Percentiles rank a stretch among this genome's conserved stretches.
phyloP scores from a whole-genome alignment of 1,140 invertebrate genomes.

The Andricus grossulariae region DNA sequence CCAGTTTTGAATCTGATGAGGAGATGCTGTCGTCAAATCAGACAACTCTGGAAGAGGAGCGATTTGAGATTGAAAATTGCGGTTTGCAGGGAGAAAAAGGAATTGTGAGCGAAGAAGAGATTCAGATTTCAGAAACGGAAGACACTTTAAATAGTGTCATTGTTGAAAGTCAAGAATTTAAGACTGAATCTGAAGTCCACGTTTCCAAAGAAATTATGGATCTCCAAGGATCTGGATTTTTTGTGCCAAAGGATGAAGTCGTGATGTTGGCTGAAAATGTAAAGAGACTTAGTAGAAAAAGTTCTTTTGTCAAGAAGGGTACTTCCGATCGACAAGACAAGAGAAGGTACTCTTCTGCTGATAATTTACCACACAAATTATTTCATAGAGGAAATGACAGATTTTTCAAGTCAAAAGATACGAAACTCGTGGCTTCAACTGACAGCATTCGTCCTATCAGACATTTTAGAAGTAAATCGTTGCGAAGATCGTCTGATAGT shows the following conservation, averaged over 20 bases:
- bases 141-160: slow-evolving; percentile 63
- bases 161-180: slow-evolving; percentile 42
- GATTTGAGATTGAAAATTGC: slow-evolving; percentile 62
- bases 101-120: slow-evolving; percentile 10
- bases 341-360: slow-evolving; percentile 68
- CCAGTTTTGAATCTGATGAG: slow-evolving; percentile 45
- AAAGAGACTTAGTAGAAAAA: slow-evolving; percentile 58
- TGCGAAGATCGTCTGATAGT: slow-evolving; percentile 67
- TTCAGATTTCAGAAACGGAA: slow-evolving; percentile 47
- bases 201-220: slow-evolving; percentile 6
- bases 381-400: slow-evolving; percentile 57
- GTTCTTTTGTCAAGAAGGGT: slow-evolving; percentile 59
- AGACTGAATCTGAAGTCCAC: background rate
- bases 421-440: slow-evolving; percentile 64
- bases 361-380: slow-evolving; percentile 65
- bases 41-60: slow-evolving; percentile 57
- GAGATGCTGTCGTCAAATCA: slow-evolving; percentile 37
- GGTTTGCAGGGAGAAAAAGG: slow-evolving; percentile 39
- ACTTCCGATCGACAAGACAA: slow-evolving; percentile 54
- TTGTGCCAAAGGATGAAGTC: slow-evolving; percentile 64
- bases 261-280: slow-evolving; percentile 56
- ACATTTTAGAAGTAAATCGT: slow-evolving; percentile 56
- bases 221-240: slow-evolving; percentile 38
- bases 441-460: slow-evolving; percentile 64
- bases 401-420: slow-evolving; percentile 54